A percentile compares a stretch with the other conserved stretches of the same genome.
Evolutionary conservation across 2,797 vertebrate genomes (phyloP).

Genomic region (Tenualosa thibaudeaui): DNA sequence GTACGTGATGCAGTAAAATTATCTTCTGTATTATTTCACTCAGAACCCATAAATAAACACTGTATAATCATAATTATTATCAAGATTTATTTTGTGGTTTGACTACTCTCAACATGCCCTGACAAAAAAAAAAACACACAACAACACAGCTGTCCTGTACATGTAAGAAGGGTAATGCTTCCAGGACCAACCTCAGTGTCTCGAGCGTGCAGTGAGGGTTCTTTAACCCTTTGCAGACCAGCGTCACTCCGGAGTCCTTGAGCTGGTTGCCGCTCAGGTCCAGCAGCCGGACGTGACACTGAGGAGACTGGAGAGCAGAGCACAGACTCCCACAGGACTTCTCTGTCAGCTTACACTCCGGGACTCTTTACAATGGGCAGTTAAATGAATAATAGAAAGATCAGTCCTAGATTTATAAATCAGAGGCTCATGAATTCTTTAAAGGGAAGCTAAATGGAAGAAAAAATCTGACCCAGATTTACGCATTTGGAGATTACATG

Average conservation of each 20-base stretch:
- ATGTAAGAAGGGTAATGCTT: no score
- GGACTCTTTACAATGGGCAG: neutral
- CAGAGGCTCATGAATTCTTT: neutral
- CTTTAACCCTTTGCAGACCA: neutral
- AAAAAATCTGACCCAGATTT: no score
- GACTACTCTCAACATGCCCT: neutral
- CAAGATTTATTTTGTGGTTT: neutral
- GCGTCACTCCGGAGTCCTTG: neutral
- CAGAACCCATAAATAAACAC: neutral
- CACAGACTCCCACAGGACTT: neutral
- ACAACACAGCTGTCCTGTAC: neutral
- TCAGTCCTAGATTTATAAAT: no score
- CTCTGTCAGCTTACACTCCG: neutral
- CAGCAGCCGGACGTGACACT: neutral
- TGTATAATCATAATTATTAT: neutral
- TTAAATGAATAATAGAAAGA: neutral
- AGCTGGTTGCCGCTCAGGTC: neutral
- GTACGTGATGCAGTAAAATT: no score
- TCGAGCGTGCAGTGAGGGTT: constrained; percentile 8
- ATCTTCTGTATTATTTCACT: no score
- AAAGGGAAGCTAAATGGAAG: no score
- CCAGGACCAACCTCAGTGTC: neutral
- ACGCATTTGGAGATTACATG: no score
- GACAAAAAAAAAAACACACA: neutral
- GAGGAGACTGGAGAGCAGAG: neutral